Conservation (phyloP, 2,113 vertebrate genomes). For the Calidris pugnax region DNA sequence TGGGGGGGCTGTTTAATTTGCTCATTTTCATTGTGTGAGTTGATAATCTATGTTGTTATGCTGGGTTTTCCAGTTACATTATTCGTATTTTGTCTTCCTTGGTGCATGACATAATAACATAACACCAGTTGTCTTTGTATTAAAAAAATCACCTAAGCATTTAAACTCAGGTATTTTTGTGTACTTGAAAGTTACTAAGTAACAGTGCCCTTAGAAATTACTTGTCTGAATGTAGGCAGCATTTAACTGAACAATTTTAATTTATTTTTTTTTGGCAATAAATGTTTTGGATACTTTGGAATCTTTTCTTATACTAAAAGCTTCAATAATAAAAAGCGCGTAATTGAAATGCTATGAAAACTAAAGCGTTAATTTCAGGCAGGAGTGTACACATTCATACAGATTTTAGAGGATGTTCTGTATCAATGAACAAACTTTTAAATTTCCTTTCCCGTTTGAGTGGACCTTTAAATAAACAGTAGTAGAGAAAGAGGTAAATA, state of each 20-base stretch:
- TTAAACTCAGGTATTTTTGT: not conserved
- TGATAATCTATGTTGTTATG: not conserved
- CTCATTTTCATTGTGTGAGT: not conserved
- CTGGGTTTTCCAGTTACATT: not conserved
- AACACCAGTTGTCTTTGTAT: not conserved
- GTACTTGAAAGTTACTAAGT: not conserved
- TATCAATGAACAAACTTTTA: not conserved
- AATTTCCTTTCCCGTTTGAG: slow-evolving; percentile 20
- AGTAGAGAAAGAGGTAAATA: not conserved
- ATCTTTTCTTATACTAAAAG: not conserved
- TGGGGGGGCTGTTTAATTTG: not conserved
- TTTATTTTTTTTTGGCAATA: not conserved
- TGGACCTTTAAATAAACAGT: slow-evolving; percentile 14
- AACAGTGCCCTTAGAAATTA: not conserved
- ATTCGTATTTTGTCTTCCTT: not conserved
- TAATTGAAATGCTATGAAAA: not conserved
- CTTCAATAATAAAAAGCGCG: not conserved
- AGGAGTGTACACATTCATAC: not conserved
- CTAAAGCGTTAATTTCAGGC: not conserved
- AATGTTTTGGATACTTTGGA: not conserved
- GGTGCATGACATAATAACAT: not conserved
- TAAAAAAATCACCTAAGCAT: not conserved
- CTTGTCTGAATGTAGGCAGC: not conserved
- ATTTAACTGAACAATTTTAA: not conserved
- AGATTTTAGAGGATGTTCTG: not conserved